These are phyloP conservation scores for Chondrosia reniformis DNA, from an alignment of 37 sponge, comb jelly and placozoan genomes.

Conservation along the genomic window DNA sequence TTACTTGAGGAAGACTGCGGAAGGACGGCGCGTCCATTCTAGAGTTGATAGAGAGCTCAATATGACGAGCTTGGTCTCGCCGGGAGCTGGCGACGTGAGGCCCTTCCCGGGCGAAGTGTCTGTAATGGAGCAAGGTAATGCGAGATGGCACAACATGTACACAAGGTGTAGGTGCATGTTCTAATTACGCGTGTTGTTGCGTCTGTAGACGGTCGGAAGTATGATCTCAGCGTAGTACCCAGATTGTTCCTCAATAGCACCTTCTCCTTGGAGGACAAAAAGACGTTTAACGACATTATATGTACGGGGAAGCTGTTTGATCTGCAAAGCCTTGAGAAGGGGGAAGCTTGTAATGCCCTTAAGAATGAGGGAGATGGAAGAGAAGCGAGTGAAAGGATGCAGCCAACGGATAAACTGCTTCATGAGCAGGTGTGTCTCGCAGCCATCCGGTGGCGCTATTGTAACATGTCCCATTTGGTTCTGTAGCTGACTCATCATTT, in stretches of 20 bases:
- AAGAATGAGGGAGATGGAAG: background rate
- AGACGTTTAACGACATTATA: slow-evolving; percentile 78
- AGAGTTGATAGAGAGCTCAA: slow-evolving; percentile 7
- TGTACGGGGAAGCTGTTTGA: slow-evolving; percentile 34
- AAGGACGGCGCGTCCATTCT: slow-evolving; percentile 11
- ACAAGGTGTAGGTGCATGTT: background rate
- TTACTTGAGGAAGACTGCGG: slow-evolving; percentile 46
- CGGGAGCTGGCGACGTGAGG: background rate
- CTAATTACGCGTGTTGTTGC: background rate
- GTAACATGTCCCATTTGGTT: slow-evolving; percentile 13
- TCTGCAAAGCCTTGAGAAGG: background rate
- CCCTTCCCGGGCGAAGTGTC: background rate
- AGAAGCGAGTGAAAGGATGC: background rate
- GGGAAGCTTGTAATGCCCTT: background rate
- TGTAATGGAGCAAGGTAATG: slow-evolving; percentile 11
- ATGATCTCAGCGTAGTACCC: slow-evolving; percentile 54
- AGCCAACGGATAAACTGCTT: slow-evolving; percentile 60
- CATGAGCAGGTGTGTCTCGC: slow-evolving; percentile 70
- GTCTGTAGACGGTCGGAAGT: slow-evolving; percentile 50
- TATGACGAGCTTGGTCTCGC: slow-evolving; percentile 11
- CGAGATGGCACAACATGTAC: too few species aligned
- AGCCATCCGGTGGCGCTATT: too few species aligned
- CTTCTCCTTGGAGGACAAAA: slow-evolving; percentile 67
- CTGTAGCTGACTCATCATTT: slow-evolving; percentile 85
- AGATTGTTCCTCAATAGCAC: slow-evolving; percentile 65